These are phyloP conservation scores for Rotaria sp. DNA, from an alignment of 2,888 invertebrate genomes.

Conservation along the genomic window DNA sequence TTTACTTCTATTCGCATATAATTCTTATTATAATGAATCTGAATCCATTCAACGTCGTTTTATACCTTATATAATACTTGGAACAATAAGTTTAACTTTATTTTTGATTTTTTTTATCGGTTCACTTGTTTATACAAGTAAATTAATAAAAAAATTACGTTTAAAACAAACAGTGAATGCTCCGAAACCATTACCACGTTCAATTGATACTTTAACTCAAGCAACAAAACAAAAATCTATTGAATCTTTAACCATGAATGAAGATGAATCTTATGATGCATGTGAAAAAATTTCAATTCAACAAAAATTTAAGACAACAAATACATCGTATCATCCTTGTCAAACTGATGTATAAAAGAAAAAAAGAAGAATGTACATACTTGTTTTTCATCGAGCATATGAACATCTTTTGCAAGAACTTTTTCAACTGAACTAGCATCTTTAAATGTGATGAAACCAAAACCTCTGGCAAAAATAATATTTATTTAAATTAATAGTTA, in stretches of 20 bases:
- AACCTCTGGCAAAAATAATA: slow-evolving; percentile 30
- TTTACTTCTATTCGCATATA: neutral
- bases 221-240: no score
- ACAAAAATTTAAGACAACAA: neutral
- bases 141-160: neutral
- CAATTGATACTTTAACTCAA: neutral
- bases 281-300: neutral
- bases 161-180: neutral
- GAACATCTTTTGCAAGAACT: slow-evolving; percentile 35
- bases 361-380: neutral
- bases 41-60: neutral
- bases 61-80: neutral
- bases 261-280: neutral
- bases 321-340: neutral
- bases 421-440: slow-evolving; percentile 39
- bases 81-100: neutral
- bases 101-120: neutral
- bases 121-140: slow-evolving; percentile 9
- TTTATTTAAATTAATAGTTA: neutral
- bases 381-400: slow-evolving; percentile 39
- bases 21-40: neutral
- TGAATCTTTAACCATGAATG: neutral
- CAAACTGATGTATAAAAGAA: neutral
- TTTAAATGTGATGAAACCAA: slow-evolving; percentile 41
- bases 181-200: neutral